A percentile compares a stretch with the other conserved stretches of the same genome.
phyloP scores from a whole-genome alignment of 2,113 vertebrate species.

The Odontesthes bonariensis region DNA sequence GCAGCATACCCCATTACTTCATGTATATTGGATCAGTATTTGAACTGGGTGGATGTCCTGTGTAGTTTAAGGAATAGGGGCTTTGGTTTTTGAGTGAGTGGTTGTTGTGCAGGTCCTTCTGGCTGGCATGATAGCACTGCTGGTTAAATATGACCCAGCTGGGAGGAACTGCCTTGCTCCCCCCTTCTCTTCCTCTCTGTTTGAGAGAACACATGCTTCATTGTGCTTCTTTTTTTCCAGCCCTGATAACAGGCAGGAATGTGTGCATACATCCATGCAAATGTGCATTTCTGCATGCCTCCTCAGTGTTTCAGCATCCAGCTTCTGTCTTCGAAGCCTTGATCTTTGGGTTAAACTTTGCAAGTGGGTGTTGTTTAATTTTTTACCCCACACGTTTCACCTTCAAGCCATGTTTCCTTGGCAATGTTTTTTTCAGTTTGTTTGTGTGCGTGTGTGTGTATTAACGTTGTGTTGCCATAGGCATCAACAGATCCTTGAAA shows the following conservation, averaged over 20 bases:
- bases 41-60: background rate
- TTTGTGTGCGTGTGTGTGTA: background rate
- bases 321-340: background rate
- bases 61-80: background rate
- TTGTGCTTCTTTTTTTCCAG: conserved; percentile 59
- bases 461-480: conserved; percentile 25
- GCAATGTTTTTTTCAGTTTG: conserved; percentile 41
- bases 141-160: conserved; percentile 79
- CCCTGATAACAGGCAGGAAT: conserved; percentile 46
- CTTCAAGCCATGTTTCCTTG: conserved; percentile 25
- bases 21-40: conserved; percentile 2
- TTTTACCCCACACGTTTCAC: conserved; percentile 17
- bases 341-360: conserved; percentile 40
- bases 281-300: conserved; percentile 39
- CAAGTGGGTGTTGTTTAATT: conserved; percentile 43
- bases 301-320: background rate
- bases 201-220: conserved; percentile 69
- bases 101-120: conserved; percentile 46
- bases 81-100: conserved; percentile 9
- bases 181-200: conserved; percentile 59
- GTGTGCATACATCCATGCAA: conserved; percentile 42
- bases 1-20: background rate
- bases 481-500: conserved; percentile 46
- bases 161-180: conserved; percentile 61
- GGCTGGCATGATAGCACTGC: conserved; percentile 36